Evolutionary conservation across 2,888 invertebrate species (phyloP).

Genomic region (Cerceris ruficornis): DNA sequence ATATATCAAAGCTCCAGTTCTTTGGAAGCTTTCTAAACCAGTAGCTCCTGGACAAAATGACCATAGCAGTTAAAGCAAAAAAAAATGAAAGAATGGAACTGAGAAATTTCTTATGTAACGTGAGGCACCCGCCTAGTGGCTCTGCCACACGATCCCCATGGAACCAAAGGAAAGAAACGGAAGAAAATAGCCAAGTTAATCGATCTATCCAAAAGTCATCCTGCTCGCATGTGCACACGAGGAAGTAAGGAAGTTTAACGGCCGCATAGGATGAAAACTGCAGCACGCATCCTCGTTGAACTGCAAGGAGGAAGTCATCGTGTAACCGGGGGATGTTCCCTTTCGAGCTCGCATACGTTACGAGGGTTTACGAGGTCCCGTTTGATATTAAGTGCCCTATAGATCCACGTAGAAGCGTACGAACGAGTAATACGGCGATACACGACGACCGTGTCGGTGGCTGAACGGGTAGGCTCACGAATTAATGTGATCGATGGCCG

Average conservation of each 20-base stretch:
- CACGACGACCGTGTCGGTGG: background rate
- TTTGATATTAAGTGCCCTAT: conserved; percentile 45
- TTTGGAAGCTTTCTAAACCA: too few species aligned
- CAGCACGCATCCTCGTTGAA: background rate
- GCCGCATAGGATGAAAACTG: background rate
- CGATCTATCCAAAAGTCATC: background rate
- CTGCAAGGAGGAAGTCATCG: background rate
- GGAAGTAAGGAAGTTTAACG: background rate
- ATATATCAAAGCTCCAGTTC: too few species aligned
- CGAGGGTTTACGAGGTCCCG: conserved; percentile 26
- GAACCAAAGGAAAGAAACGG: background rate
- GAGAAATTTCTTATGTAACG: too few species aligned
- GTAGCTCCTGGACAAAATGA: too few species aligned
- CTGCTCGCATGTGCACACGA: too few species aligned
- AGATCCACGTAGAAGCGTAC: conserved; percentile 16
- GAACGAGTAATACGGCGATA: background rate
- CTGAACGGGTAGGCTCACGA: conserved; percentile 38
- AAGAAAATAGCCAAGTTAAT: background rate
- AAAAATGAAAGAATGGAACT: too few species aligned
- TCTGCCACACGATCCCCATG: too few species aligned
- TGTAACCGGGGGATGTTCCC: conserved; percentile 15
- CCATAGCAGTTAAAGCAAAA: too few species aligned
- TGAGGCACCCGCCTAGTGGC: too few species aligned
- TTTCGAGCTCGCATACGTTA: conserved; percentile 16
- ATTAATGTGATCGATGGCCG: conserved; percentile 62